Conservation (phyloP, 2,797 vertebrate genomes). For the Acrossocheilus wenchowensis region DNA sequence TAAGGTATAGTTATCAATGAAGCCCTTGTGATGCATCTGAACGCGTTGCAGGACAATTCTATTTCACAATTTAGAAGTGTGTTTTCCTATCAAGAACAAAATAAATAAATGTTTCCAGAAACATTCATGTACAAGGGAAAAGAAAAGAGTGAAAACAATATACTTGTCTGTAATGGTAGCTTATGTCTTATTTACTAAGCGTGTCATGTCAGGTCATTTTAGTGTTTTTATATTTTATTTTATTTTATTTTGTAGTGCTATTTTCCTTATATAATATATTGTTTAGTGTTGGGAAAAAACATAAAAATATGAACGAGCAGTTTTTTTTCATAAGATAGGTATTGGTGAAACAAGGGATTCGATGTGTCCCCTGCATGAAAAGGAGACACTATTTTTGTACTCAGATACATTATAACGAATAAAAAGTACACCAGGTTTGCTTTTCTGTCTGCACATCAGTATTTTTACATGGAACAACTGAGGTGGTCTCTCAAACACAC, state of each 20-base stretch:
- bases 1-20: conserved; percentile 14
- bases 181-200: conserved; percentile 36
- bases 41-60: conserved; percentile 31
- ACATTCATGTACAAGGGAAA: conserved; percentile 17
- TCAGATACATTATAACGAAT: conserved; percentile 66
- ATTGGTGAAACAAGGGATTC: conserved; percentile 32
- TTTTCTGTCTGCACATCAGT: conserved; percentile 63
- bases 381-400: conserved; percentile 85
- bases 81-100: conserved; percentile 40
- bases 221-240: conserved; percentile 7
- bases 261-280: conserved; percentile 46
- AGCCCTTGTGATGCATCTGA: conserved; percentile 8
- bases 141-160: conserved; percentile 25
- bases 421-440: conserved; percentile 33
- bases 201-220: conserved; percentile 41
- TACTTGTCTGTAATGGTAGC: conserved; percentile 37
- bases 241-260: conserved; percentile 43
- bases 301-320: conserved; percentile 9
- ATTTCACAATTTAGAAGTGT: conserved; percentile 19
- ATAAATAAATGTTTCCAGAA: conserved; percentile 28
- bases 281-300: conserved; percentile 35
- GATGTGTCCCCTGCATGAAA: conserved; percentile 75
- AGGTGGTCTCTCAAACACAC: conserved; percentile 79
- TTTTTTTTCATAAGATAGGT: conserved; percentile 36
- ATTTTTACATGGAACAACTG: conserved; percentile 82